Conservation (phyloP, 2,113 vertebrate species). For the Martes martes region DNA sequence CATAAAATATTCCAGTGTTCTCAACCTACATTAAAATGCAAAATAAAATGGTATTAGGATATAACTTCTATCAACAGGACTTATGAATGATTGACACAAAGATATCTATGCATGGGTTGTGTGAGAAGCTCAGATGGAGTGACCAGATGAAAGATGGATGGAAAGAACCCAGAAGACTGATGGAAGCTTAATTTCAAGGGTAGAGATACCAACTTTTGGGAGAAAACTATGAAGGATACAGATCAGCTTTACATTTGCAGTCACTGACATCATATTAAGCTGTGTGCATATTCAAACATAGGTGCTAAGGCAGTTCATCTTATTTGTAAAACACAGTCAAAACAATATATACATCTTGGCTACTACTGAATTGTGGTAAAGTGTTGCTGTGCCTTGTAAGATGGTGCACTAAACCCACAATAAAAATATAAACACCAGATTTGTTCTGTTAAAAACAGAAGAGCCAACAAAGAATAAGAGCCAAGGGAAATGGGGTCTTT, state of each 20-base stretch:
- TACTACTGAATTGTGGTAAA: neutral
- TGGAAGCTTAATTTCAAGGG: neutral
- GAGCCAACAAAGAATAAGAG: neutral
- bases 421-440: neutral
- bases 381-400: neutral
- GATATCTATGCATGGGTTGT: neutral
- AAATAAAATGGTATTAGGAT: neutral
- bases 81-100: neutral
- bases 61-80: neutral
- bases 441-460: neutral
- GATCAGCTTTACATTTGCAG: neutral
- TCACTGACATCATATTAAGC: neutral
- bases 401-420: neutral
- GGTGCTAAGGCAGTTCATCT: neutral
- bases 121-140: neutral
- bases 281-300: neutral
- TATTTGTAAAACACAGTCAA: neutral
- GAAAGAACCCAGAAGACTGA: neutral
- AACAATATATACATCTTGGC: neutral
- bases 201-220: neutral
- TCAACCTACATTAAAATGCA: neutral
- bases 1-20: neutral
- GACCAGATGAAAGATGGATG: neutral
- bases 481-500: neutral
- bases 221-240: neutral